These are phyloP conservation scores for Sycophila texana DNA, from an alignment of 2,888 invertebrate species.

Conservation along the genomic window DNA sequence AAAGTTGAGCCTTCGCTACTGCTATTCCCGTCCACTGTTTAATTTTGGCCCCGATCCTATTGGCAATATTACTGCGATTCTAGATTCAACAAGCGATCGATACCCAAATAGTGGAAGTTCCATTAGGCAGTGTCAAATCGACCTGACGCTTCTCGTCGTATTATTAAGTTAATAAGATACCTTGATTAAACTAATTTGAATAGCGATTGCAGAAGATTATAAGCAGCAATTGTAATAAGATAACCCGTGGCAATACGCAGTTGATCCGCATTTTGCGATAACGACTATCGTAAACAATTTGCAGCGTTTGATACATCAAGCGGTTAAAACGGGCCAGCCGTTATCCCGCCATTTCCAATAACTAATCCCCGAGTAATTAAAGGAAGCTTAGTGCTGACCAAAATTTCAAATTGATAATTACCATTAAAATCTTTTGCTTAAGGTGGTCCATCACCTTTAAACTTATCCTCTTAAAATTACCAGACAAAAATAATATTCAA, in stretches of 20 bases:
- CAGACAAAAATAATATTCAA: too few relatives aligned
- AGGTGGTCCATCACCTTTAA: too few relatives aligned
- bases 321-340: neutral
- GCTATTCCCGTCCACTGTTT: slow-evolving; percentile 1
- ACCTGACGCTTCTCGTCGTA: neutral
- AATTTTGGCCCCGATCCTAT: slow-evolving; percentile 27
- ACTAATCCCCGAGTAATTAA: too few relatives aligned
- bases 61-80: slow-evolving; percentile 30
- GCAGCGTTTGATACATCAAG: neutral
- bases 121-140: slow-evolving; percentile 16
- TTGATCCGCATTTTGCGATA: neutral
- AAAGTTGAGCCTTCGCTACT: slow-evolving; percentile 20
- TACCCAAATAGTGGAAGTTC: slow-evolving; percentile 33
- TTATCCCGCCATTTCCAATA: too few relatives aligned
- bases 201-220: slow-evolving; percentile 9
- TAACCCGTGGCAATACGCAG: neutral
- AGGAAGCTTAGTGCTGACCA: too few relatives aligned
- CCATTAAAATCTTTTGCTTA: too few relatives aligned
- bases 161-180: slow-evolving; percentile 39
- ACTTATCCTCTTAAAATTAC: too few relatives aligned
- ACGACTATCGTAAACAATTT: neutral
- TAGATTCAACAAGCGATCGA: slow-evolving; percentile 26
- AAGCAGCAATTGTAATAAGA: neutral
- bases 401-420: too few relatives aligned
- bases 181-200: slow-evolving; percentile 26